Evolutionary conservation across 2,113 vertebrate species (phyloP).

Genomic region (Brachyistius frenatus): DNA sequence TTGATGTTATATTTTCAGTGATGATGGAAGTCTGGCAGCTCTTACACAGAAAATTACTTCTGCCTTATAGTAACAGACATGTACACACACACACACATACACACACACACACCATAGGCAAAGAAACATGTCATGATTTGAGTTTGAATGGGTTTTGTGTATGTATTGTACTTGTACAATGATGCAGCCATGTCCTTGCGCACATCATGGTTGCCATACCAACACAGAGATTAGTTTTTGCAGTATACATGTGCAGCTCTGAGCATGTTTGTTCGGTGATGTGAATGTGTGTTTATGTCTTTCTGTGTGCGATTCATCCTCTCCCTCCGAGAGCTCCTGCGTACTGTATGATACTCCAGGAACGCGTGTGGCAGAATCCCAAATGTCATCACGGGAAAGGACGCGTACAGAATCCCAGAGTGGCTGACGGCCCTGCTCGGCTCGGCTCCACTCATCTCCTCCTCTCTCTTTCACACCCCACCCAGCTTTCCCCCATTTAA

Average conservation of each 20-base stretch:
- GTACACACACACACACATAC: not conserved
- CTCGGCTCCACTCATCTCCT: slow-evolving; percentile 41
- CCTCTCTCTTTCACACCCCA: slow-evolving; percentile 37
- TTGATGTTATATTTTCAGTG: slow-evolving; percentile 33
- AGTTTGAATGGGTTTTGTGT: slow-evolving; percentile 7
- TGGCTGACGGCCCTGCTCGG: slow-evolving; percentile 32
- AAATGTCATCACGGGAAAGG: slow-evolving; percentile 60
- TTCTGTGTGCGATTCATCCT: slow-evolving; percentile 38
- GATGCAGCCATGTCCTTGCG: slow-evolving; percentile 30
- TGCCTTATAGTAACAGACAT: slow-evolving; percentile 18
- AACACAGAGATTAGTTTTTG: slow-evolving; percentile 56
- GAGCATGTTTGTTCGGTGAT: slow-evolving; percentile 36
- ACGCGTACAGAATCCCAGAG: slow-evolving; percentile 59
- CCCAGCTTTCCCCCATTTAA: slow-evolving; percentile 27
- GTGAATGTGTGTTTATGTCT: slow-evolving; percentile 26
- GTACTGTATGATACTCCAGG: slow-evolving; percentile 53
- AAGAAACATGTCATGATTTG: not conserved
- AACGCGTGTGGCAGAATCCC: slow-evolving; percentile 66
- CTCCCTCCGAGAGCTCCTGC: slow-evolving; percentile 42
- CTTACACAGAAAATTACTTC: slow-evolving; percentile 41
- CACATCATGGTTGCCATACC: slow-evolving; percentile 70
- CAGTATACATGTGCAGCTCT: slow-evolving; percentile 30
- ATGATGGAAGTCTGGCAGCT: slow-evolving; percentile 21
- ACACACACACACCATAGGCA: slow-evolving; percentile 1
- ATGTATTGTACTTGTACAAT: slow-evolving; percentile 5